Percentiles rank a stretch among this genome's conserved stretches.
phyloP scores from a whole-genome alignment of 2,888 invertebrate genomes.

The Abrostola tripartita region DNA sequence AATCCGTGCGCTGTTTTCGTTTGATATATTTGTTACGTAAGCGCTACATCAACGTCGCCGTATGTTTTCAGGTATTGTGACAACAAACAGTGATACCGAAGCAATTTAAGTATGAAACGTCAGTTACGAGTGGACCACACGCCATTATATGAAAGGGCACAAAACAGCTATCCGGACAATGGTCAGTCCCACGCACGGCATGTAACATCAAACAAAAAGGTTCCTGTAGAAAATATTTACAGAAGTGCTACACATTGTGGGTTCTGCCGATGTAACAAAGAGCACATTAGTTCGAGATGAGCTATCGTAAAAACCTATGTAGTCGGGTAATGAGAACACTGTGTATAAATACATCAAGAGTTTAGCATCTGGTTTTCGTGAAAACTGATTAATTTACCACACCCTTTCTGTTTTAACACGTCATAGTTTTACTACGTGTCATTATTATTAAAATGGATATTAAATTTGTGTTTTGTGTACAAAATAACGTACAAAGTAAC shows the following conservation, averaged over 20 bases:
- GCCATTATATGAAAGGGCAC: slow-evolving; percentile 63
- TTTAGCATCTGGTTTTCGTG: slow-evolving; percentile 25
- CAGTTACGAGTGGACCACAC: slow-evolving; percentile 52
- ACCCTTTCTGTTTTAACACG: background rate
- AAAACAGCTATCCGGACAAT: slow-evolving; percentile 66
- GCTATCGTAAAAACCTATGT: slow-evolving; percentile 60
- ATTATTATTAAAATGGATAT: background rate
- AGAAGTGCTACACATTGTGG: slow-evolving; percentile 64
- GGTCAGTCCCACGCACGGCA: slow-evolving; percentile 66
- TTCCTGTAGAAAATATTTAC: slow-evolving; percentile 66
- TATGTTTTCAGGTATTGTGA: slow-evolving; percentile 20
- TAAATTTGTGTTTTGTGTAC: background rate
- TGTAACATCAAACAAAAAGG: slow-evolving; percentile 68
- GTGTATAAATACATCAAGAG: slow-evolving; percentile 36
- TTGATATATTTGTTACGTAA: slow-evolving; percentile 13
- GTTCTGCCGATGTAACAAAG: slow-evolving; percentile 64
- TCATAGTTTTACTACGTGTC: background rate
- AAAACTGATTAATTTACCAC: slow-evolving; percentile 14
- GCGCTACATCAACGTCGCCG: slow-evolving; percentile 18
- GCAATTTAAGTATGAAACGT: slow-evolving; percentile 54
- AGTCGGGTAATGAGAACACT: slow-evolving; percentile 55
- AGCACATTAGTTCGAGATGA: slow-evolving; percentile 68
- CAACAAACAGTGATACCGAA: slow-evolving; percentile 43
- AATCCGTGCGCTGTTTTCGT: slow-evolving; percentile 24
- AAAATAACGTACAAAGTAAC: background rate